Evolutionary conservation across 1,140 invertebrate genomes (phyloP).

Genomic region (Drosophila erecta): DNA sequence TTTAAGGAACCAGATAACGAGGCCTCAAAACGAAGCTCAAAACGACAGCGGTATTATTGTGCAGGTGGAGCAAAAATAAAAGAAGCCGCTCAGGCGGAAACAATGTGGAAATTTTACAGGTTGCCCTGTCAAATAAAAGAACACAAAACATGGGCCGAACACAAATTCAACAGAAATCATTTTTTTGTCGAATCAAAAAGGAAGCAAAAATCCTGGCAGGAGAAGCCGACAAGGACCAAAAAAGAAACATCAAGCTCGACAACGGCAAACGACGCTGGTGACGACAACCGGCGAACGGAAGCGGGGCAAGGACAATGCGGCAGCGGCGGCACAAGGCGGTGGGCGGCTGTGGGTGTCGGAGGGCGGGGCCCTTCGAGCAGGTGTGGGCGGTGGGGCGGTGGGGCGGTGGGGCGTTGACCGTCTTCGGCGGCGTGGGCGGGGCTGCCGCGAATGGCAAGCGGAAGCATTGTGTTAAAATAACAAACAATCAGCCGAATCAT

Average conservation of each 20-base stretch:
- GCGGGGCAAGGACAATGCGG: constrained; percentile 44
- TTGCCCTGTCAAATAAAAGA: constrained; percentile 68
- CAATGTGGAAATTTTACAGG: constrained; percentile 74
- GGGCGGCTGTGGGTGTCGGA: neutral
- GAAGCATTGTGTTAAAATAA: constrained; percentile 83
- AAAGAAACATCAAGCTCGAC: constrained; percentile 62
- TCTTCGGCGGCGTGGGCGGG: neutral
- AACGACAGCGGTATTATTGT: constrained; percentile 41
- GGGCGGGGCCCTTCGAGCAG: constrained; percentile 8
- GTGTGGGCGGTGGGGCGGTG: neutral
- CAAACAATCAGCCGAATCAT: constrained; percentile 82
- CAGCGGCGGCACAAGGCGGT: neutral
- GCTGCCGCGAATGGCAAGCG: constrained; percentile 50
- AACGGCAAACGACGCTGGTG: constrained; percentile 50
- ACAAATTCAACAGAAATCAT: constrained; percentile 53
- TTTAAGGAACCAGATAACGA: constrained; percentile 40
- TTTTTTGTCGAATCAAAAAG: constrained; percentile 28
- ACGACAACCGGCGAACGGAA: constrained; percentile 74
- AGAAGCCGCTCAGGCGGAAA: constrained; percentile 65
- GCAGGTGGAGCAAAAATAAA: constrained; percentile 49
- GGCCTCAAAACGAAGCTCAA: constrained; percentile 3
- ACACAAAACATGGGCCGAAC: constrained; percentile 57
- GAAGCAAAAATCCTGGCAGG: neutral
- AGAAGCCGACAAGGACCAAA: constrained; percentile 38
- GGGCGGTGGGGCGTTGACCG: neutral